Evolutionary conservation across 2,888 invertebrate species (phyloP), one percentile per base, ranked within the genome.

Genomic region (Ophioninae sp.): DNA sequence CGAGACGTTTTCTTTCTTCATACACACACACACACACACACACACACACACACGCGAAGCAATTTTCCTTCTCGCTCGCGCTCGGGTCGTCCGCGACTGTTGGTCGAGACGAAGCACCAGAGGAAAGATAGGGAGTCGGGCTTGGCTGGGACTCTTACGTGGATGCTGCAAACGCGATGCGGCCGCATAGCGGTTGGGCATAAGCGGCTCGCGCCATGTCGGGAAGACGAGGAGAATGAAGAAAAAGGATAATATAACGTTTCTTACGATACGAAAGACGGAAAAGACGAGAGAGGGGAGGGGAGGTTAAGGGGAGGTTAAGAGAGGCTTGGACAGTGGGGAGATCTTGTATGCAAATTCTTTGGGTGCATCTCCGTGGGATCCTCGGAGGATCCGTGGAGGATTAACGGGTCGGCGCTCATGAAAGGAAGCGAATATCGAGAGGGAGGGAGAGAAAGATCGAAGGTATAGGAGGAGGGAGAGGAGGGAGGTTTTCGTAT

Each of bases 331-430:
- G 91, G 92, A 92, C 91, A 91, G 90, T 89, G 89, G 89, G 84
- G 88, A 91, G 91, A 93, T 92, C 92, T 92, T 92, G 92, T 93
- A 93, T 93, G 93, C 92, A 93, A 93, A 93, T 93, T 93, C 92
- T 87, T 89, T 88, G 88, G 91, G 90, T 91, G 93, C 93, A 92
- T 92, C 92, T 91, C 90, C 91, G 92, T 93, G 92, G 93, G 92
- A 92, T 91, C 91, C 91, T 90, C 90, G 88, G 89, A 90, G 91
- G 91, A 92, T 92, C 91, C 89, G 90, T 88, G 89, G 89, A 93
- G 93, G 92, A 92, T 93, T 92, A 92, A 92, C 92, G 92, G 92
- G 91, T 92, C 92, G 92, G 92, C 92, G 89, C 86, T 91, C 91
- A 91, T 92, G 92, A 93, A 92, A 93, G 92, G 91, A 88, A 89